Evolutionary conservation across 2,888 invertebrate genomes (phyloP).

Genomic region (Sepiola atlantica): DNA sequence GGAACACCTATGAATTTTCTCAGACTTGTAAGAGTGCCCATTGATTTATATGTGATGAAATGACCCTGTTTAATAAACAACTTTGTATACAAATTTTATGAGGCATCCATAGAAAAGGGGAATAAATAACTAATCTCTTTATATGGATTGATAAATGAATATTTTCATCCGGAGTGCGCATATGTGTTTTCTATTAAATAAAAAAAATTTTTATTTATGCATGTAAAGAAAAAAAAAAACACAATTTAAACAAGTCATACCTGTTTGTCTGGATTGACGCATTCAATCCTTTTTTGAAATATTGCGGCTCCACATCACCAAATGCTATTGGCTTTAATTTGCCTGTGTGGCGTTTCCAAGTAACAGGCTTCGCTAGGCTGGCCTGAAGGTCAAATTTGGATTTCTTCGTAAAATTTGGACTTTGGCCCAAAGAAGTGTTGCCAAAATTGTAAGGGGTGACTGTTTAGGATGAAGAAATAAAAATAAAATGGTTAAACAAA

Average conservation of each 20-base stretch:
- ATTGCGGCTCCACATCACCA: not conserved
- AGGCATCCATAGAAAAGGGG: no score
- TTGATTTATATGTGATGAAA: no score
- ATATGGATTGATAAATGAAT: no score
- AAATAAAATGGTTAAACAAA: not conserved
- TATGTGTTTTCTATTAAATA: no score
- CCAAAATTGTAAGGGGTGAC: not conserved
- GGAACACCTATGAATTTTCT: no score
- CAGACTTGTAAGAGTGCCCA: no score
- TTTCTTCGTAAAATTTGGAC: slow-evolving; percentile 54
- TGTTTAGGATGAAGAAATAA: not conserved
- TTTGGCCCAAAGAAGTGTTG: not conserved
- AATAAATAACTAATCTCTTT: no score
- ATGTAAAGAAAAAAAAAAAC: not conserved
- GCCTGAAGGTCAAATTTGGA: slow-evolving; percentile 68
- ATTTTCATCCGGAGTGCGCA: no score
- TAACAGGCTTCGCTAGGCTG: slow-evolving; percentile 67
- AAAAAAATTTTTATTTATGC: no score
- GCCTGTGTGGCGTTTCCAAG: slow-evolving; percentile 71
- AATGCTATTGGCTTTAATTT: slow-evolving; percentile 64
- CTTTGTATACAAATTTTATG: no score
- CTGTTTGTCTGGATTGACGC: not conserved
- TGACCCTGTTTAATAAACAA: no score
- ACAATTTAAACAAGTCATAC: not conserved
- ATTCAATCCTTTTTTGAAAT: not conserved